Evolutionary conservation across 2,113 vertebrate genomes (phyloP).

Genomic region (Jacana jacana): DNA sequence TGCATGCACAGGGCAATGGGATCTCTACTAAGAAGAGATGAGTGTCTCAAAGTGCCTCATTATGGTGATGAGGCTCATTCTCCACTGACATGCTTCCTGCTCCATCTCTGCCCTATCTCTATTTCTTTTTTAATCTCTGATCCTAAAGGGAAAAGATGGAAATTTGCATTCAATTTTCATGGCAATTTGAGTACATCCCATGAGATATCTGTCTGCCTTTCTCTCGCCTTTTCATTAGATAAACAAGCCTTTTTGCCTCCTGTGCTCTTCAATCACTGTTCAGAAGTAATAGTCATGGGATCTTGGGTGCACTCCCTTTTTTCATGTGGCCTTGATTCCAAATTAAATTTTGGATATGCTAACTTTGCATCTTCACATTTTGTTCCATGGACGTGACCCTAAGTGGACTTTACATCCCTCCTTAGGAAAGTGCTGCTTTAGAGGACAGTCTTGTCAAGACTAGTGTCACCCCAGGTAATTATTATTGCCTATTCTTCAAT

Average conservation of each 20-base stretch:
- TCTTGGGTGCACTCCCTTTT: neutral
- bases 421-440: neutral
- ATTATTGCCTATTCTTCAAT: neutral
- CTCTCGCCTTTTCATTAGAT: neutral
- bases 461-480: neutral
- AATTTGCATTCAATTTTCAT: conserved; percentile 14
- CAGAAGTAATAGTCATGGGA: neutral
- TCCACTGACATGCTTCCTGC: neutral
- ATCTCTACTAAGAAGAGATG: neutral
- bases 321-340: neutral
- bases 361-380: neutral
- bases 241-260: neutral
- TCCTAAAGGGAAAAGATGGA: neutral
- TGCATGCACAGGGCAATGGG: neutral
- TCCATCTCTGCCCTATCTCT: neutral
- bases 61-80: neutral
- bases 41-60: neutral
- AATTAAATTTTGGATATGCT: neutral
- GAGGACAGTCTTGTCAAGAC: neutral
- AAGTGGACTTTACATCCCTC: neutral
- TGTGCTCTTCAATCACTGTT: neutral
- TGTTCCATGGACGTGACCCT: neutral
- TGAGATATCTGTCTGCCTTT: neutral
- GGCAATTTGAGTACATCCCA: neutral
- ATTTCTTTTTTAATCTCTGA: neutral